Evolutionary conservation across 2,113 vertebrate genomes (phyloP).

Genomic region (Panurus biarmicus): DNA sequence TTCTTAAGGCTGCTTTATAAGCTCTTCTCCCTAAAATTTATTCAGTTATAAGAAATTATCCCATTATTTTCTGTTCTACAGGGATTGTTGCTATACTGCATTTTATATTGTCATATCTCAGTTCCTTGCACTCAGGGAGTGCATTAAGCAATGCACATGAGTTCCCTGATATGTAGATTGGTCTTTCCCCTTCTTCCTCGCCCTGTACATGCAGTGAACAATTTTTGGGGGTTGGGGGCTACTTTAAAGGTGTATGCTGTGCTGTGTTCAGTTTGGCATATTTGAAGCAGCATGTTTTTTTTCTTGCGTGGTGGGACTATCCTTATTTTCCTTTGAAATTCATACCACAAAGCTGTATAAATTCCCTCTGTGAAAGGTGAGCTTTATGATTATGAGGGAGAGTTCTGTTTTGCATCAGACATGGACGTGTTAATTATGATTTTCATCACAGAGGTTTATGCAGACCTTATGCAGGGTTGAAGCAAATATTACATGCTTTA

Average conservation of each 20-base stretch:
- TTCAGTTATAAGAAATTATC: neutral
- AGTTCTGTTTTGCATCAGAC: neutral
- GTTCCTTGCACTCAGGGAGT: neutral
- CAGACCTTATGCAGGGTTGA: neutral
- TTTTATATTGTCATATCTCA: neutral
- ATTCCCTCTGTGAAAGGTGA: neutral
- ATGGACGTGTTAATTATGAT: neutral
- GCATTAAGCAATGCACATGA: neutral
- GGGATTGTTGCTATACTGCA: neutral
- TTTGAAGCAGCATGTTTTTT: neutral
- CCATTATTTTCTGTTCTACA: neutral
- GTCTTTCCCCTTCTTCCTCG: neutral
- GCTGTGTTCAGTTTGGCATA: neutral
- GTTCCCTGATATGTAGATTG: neutral
- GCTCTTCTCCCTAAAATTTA: neutral
- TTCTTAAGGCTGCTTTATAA: neutral
- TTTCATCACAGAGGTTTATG: neutral
- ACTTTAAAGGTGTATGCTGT: neutral
- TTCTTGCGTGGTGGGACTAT: neutral
- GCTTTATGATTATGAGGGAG: neutral
- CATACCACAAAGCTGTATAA: neutral
- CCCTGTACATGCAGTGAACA: fast-evolving
- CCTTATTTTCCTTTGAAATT: neutral
- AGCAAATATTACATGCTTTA: neutral
- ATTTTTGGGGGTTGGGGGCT: neutral